Evolutionary conservation across 2,113 vertebrate genomes (phyloP).

Genomic region (Paradisaea rubra): DNA sequence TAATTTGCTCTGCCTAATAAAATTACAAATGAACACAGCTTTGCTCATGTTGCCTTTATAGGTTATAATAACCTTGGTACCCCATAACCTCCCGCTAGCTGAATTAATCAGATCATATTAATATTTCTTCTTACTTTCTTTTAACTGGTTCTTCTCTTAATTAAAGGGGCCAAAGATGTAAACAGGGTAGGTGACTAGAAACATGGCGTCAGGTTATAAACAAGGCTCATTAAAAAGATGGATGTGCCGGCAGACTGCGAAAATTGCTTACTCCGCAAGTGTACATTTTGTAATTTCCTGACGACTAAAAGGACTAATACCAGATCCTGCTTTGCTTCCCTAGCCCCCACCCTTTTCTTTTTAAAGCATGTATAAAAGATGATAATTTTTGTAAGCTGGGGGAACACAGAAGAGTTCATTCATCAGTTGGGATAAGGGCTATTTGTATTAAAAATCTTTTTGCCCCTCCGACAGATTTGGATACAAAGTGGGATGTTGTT

Average conservation of each 20-base stretch:
- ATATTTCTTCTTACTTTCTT: conserved; percentile 85
- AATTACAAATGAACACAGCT: conserved; percentile 84
- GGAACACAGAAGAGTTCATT: conserved; percentile 65
- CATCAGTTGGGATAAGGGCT: conserved; percentile 66
- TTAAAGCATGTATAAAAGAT: conserved; percentile 75
- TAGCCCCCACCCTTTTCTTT: conserved; percentile 55
- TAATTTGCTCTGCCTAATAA: conserved; percentile 87
- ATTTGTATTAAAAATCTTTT: conserved; percentile 40
- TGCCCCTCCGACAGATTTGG: background rate
- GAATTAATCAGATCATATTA: conserved; percentile 89
- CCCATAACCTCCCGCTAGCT: conserved; percentile 86
- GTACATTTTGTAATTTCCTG: conserved; percentile 84
- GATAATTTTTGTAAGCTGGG: conserved; percentile 75
- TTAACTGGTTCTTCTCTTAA: conserved; percentile 87
- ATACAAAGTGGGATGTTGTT: conserved; percentile 11
- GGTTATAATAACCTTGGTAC: conserved; percentile 87
- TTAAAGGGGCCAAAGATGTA: conserved; percentile 88
- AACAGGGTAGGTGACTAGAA: conserved; percentile 82
- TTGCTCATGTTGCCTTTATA: conserved; percentile 82
- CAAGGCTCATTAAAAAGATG: conserved; percentile 91
- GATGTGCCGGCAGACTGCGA: conserved; percentile 77
- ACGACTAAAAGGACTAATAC: conserved; percentile 80
- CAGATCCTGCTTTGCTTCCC: conserved; percentile 63
- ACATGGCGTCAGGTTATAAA: conserved; percentile 82
- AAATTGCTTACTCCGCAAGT: conserved; percentile 85